Conservation (phyloP, 2,888 invertebrate species). For the Strigamia transsilvanica region DNA sequence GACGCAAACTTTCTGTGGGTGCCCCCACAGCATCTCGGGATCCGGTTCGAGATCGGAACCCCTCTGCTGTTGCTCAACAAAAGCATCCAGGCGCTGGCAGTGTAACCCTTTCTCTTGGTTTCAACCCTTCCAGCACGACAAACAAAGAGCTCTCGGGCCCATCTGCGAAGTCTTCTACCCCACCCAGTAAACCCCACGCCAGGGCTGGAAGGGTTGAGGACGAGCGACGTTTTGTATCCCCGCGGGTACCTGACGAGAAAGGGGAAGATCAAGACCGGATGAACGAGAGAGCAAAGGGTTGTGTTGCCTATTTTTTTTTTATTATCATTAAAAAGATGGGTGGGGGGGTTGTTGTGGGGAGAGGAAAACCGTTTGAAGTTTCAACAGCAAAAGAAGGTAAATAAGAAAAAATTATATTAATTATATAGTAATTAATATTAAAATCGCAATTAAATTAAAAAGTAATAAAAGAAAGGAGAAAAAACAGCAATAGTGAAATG, state of each 20-base stretch:
- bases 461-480: background rate
- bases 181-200: conserved; percentile 37
- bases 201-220: conserved; percentile 33
- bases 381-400: background rate
- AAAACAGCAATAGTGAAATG: background rate
- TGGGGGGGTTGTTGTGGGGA: background rate
- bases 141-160: conserved; percentile 37
- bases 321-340: background rate
- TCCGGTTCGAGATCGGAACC: conserved; percentile 41
- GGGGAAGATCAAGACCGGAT: conserved; percentile 38
- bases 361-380: conserved; percentile 7
- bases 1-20: conserved; percentile 19
- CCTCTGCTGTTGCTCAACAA: conserved; percentile 38
- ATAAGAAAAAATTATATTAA: background rate
- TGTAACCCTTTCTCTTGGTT: conserved; percentile 29
- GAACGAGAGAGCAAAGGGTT: conserved; percentile 20
- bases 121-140: conserved; percentile 38
- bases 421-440: background rate
- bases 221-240: conserved; percentile 38
- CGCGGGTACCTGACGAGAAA: conserved; percentile 34
- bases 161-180: conserved; percentile 38
- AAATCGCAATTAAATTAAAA: background rate
- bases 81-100: conserved; percentile 37
- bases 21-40: conserved; percentile 37
- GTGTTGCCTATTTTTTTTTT: background rate